These are phyloP conservation scores for Sitta europaea DNA, from an alignment of 2,113 vertebrate species.

Conservation along the genomic window DNA sequence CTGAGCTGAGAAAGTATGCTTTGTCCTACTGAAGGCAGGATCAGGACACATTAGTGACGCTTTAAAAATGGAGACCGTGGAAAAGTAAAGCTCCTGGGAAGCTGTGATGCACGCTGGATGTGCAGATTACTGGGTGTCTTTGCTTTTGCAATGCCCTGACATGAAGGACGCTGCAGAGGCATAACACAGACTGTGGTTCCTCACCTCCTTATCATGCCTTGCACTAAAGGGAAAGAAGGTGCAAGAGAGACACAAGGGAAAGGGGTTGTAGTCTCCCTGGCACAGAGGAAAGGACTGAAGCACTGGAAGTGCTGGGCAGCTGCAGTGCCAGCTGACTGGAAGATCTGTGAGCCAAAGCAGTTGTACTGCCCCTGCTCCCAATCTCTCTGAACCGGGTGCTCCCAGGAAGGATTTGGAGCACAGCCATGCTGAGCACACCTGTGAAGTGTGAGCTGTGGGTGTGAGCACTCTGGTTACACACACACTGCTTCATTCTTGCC, in stretches of 20 bases:
- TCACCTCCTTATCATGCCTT: neutral
- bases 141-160: neutral
- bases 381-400: neutral
- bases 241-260: neutral
- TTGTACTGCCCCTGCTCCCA: neutral
- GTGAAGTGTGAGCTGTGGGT: neutral
- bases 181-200: neutral
- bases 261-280: neutral
- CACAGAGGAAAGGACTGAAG: neutral
- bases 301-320: neutral
- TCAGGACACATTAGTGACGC: neutral
- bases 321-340: neutral
- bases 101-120: neutral
- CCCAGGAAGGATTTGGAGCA: neutral
- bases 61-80: neutral
- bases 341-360: neutral
- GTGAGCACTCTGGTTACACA: neutral
- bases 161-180: neutral
- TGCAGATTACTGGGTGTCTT: fast-evolving
- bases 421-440: neutral
- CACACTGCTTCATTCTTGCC: neutral
- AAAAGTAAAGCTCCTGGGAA: neutral
- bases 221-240: neutral
- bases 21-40: neutral
- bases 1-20: neutral